These are phyloP conservation scores for Neopelma chrysocephalum DNA, from an alignment of 2,797 vertebrate species.

Conservation along the genomic window DNA sequence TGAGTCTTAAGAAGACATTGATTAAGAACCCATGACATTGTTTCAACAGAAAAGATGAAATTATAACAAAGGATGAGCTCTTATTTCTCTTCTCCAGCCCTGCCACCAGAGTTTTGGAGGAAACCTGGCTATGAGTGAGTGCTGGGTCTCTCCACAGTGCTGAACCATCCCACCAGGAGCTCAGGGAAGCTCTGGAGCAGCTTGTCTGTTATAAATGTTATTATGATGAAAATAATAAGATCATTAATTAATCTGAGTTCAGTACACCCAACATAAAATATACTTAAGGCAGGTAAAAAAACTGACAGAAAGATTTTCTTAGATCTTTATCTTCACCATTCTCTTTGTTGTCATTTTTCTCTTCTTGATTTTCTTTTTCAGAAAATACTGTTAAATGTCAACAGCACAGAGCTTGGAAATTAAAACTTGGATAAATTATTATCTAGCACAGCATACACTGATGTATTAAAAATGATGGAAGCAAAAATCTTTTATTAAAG, in stretches of 20 bases:
- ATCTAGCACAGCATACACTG: neutral
- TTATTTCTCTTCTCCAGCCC: neutral
- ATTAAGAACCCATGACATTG: neutral
- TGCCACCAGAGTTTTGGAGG: neutral
- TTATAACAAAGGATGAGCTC: neutral
- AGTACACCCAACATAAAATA: neutral
- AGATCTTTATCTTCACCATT: neutral
- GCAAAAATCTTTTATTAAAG: neutral
- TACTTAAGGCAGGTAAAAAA: neutral
- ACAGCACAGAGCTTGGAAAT: neutral
- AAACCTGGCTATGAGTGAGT: neutral
- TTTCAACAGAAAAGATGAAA: neutral
- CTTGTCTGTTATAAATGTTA: neutral
- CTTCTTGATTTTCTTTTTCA: neutral
- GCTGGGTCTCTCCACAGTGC: neutral
- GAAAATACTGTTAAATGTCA: neutral
- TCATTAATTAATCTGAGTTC: neutral
- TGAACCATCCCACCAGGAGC: neutral
- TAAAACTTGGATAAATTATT: neutral
- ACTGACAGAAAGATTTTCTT: neutral
- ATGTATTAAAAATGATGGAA: neutral
- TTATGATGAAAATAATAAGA: neutral
- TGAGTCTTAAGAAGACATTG: neutral
- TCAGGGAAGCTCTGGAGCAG: neutral
- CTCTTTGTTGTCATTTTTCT: neutral